Evolutionary conservation across 2,113 vertebrate species (phyloP).

Genomic region (Pelmatolapia mariae): DNA sequence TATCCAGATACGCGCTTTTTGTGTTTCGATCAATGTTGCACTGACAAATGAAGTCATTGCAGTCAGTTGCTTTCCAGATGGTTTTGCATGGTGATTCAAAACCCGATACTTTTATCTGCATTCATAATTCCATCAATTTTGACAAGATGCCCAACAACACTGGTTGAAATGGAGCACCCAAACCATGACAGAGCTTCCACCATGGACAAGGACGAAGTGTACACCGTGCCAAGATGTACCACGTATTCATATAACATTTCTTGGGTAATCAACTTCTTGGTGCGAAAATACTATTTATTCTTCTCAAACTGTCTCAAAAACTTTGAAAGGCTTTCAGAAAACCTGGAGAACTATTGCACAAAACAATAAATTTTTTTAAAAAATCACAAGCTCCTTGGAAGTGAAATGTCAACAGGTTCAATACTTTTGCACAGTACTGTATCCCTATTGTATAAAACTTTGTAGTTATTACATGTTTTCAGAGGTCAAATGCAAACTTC

Average conservation of each 20-base stretch:
- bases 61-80: neutral
- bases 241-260: neutral
- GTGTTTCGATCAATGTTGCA: neutral
- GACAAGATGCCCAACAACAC: neutral
- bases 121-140: neutral
- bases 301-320: neutral
- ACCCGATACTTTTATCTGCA: neutral
- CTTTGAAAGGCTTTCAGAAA: neutral
- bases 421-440: neutral
- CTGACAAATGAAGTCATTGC: neutral
- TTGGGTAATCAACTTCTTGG: neutral
- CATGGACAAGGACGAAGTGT: neutral
- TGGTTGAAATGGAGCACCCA: neutral
- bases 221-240: neutral
- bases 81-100: neutral
- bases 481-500: neutral
- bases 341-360: neutral
- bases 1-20: neutral
- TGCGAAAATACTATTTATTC: neutral
- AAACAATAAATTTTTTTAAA: rapidly evolving
- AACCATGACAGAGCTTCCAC: neutral
- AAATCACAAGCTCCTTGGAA: neutral
- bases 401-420: neutral
- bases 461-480: neutral
- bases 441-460: neutral